Base-by-base conservation (phyloP, 2,888 invertebrate species). In the Acanthoscelides obtectus region DNA sequence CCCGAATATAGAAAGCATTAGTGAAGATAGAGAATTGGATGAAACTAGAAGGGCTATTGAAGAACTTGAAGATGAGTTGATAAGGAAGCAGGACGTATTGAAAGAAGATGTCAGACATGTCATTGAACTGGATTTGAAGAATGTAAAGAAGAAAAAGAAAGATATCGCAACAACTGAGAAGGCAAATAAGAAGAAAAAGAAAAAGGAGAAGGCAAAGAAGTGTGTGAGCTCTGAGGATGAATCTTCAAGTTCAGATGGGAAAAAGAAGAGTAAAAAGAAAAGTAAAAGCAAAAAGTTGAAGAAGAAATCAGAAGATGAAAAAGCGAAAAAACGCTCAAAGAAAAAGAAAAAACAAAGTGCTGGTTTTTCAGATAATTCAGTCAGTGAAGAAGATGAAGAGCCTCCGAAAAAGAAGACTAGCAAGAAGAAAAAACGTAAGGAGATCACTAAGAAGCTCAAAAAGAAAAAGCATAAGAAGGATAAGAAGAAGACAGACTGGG, bases 141-240 rank as follows among this genome's bases (percentile, higher is more conserved):
- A 45, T 65, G 27, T 64, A 20, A 22, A 64, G 19, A 69, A 70
- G 22, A 66, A 73, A 69, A 71, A 70, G 67, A 71, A 69, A 69
- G 12, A 66, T 22, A n/a, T 12, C 17, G 67, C 21, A 17, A 22
- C 17, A 22, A 67, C 1, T 4, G 22, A 21, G 5, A 64, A 67
- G 66, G 17, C 19, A 64, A 71, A 71, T n/a, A 72, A 65, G 69
- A 75, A 74, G 70, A 75, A 74, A 69, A 64, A 66, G 64, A 76
- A 66, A 27, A 76, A 73, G 64, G 20, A 17, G 6, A 67, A 67
- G 19, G 22, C 20, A 20, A 72, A 73, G 22, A 74, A 75, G 22
- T 22, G 73, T 67, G 67, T 27, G 27, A 64, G 20, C 19, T 69
- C 68, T 21, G 67, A 72, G 45, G 72, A 68, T 69, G 72, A 71